Base-by-base conservation (phyloP, 2,113 vertebrate genomes). In the Gallinago jamesoni region DNA sequence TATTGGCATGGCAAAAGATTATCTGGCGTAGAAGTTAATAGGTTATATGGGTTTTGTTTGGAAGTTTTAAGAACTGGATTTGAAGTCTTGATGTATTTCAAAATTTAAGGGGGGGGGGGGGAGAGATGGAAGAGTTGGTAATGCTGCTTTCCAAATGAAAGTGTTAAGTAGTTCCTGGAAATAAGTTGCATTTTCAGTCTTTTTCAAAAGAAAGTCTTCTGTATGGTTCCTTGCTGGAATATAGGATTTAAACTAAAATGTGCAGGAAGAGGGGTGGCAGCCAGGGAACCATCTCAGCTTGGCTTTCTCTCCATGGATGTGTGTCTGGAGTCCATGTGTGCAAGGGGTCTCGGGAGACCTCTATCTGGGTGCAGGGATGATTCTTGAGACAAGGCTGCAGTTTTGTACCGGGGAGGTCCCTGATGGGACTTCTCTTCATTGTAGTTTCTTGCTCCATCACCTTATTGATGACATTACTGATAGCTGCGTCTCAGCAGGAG, bases 141-240 rank as follows among this genome's bases (percentile, higher is more conserved):
- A 35, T 8, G 43, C 48, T 48, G 52, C 62, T 79, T 93, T 94
- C 95, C 93, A 87, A 72, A 75, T 39, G 87, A 60, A 93, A 87
- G 91, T 57, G 84, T 91, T 79, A 81, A 76, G 74, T 6, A 16
- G 84, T 87, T 96, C 94, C 84, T 94, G 93, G 89, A 96, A 95
- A 69, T 52, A 27, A 9, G 39, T 53, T 91, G 70, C 27, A 0
- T 68, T 89, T 97, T 87, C 3, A 31, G 57, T 19, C 7, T 4
- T 72, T 84, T 83, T 57, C 25, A 56, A 69, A 80, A 48, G 52
- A 27, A 89, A 87, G 41, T 64, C 37, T 59, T 45, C 48, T 47
- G 11, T 82, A 2, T 30, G 47, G 20, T 62, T 53, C 50, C 24
- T 91, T 31, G 35, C 39, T 43, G 35, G 13, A 82, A 11, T n/a